Evolutionary conservation across 92 coral and sea anemone species (phyloP), one percentile per base, ranked within the genome.

Genomic region (Porites evermanni): DNA sequence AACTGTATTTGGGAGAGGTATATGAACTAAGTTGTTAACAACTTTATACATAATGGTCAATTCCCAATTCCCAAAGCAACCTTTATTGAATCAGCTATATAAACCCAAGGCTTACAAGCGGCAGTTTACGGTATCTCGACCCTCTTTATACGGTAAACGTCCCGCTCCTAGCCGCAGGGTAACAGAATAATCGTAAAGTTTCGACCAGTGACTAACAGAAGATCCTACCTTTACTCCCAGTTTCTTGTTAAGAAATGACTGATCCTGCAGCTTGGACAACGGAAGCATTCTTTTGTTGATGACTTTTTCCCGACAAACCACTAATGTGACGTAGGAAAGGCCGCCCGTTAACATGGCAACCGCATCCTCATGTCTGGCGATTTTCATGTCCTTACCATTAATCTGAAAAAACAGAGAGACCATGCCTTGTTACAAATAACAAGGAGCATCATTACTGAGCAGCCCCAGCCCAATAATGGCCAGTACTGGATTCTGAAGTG

Each of bases 211-310:
- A 38, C 47, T 38, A 38, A 38, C 47, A 63, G 7, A n/a, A 20
- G 3, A 6, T 32, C 87, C 14, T 83, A 83, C 87, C 80, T 83
- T 83, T 1, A 60, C 21, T 16, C 79, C 80, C 8, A 83, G 9
- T 79, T 88, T 90, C 77, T 93, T 95, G 85, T 96, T 94, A 12
- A 94, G 84, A 18, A 80, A 9, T 2, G 98, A 88, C 83, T 93
- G 95, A 78, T 97, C 99, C 71, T 94, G 97, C 38, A 95, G 92
- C 52, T 97, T 91, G 23, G 98, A 94, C 54, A 97, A 67, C 52
- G 99, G 99, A 3, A 98, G 89, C 99, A 97, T 97, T 78, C 96
- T 92, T 87, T 97, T 97, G 85, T 95, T 95, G 63, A 97, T 84
- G 8, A 97, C 94, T 16, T 91, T 85, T 76, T 97, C 99, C 13